These are phyloP conservation scores for Vespertilio murinus DNA, from an alignment of 2,797 vertebrate genomes.

Conservation along the genomic window DNA sequence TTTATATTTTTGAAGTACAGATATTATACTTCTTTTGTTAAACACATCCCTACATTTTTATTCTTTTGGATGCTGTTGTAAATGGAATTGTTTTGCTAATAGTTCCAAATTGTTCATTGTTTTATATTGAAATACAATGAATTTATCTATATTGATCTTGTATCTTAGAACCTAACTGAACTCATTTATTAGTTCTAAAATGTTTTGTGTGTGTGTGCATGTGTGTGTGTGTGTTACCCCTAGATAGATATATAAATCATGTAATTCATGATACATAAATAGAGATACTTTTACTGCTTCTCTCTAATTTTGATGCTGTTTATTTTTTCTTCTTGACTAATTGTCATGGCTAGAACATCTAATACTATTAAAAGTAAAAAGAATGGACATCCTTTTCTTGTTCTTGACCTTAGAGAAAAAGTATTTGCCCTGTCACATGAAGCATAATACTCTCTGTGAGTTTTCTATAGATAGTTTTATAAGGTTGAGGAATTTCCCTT, in stretches of 20 bases:
- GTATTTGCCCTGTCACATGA: not conserved
- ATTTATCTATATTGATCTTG: not conserved
- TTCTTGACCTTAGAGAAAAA: not conserved
- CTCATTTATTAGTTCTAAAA: not conserved
- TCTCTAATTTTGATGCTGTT: not conserved
- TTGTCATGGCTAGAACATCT: not conserved
- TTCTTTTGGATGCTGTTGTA: not conserved
- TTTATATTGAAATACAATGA: not conserved
- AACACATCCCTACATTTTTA: not conserved
- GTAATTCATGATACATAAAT: not conserved
- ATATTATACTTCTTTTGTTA: not conserved
- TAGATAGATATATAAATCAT: not conserved
- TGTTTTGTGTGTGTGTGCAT: no score
- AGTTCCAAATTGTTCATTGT: not conserved
- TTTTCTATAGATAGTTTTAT: not conserved
- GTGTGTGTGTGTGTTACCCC: not conserved
- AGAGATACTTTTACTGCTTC: not conserved
- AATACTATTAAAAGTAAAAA: not conserved
- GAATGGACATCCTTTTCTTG: not conserved
- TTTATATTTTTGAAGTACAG: not conserved
- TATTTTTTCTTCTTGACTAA: not conserved
- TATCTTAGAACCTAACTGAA: not conserved
- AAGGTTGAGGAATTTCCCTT: not conserved
- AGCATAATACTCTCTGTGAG: not conserved
- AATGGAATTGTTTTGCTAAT: conserved; percentile 4